A percentile compares a stretch with the other conserved stretches of the same genome.
Conservation (phyloP, 2,113 vertebrate genomes). For the Odocoileus virginianus region DNA sequence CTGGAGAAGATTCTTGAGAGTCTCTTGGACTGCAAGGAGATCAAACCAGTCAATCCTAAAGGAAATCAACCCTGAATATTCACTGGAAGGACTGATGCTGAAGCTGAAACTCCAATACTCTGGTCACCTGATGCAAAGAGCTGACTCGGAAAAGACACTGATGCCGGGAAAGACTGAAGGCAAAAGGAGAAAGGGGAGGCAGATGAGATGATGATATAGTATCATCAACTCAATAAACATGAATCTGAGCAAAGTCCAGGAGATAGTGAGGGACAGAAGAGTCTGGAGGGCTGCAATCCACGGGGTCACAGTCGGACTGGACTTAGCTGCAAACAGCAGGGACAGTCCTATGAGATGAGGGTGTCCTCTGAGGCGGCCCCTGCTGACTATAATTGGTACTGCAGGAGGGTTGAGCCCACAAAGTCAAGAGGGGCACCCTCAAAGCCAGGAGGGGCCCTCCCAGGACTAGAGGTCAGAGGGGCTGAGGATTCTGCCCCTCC, state of each 20-base stretch:
- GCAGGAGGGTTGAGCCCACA: background rate
- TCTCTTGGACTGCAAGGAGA: background rate
- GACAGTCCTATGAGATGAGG: background rate
- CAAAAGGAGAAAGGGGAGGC: background rate
- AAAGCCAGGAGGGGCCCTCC: accelerated
- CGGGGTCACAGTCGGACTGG: background rate
- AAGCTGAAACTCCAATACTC: background rate
- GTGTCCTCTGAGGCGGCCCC: background rate
- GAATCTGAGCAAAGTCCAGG: background rate
- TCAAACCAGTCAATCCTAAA: background rate
- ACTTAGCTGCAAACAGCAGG: background rate
- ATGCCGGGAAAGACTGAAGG: background rate
- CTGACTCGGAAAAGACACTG: background rate
- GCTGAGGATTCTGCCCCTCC: background rate
- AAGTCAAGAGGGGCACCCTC: background rate
- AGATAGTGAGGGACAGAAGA: background rate
- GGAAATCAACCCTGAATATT: background rate
- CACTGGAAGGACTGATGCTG: background rate
- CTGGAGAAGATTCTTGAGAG: background rate
- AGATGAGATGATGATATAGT: background rate
- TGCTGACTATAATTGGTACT: background rate
- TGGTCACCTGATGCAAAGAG: background rate
- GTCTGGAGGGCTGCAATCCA: background rate
- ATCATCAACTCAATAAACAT: background rate
- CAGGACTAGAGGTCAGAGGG: accelerated